Conservation (phyloP, 53 echinoderm and acorn worm genomes). For the Holothuria leucospilota region DNA sequence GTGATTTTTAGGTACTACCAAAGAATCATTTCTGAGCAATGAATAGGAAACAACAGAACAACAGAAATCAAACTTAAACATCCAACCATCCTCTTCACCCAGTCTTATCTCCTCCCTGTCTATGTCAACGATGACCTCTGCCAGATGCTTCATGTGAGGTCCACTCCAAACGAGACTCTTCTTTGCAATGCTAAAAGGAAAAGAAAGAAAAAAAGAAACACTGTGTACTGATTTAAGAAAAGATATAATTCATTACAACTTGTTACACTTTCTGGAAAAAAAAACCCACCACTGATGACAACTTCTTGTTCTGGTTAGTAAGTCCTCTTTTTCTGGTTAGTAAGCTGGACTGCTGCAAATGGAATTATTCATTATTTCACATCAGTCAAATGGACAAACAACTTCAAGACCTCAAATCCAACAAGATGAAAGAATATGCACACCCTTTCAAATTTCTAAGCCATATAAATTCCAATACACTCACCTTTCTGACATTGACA, state of each 20-base stretch:
- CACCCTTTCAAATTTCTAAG: no score
- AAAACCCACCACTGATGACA: no score
- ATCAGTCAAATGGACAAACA: neutral
- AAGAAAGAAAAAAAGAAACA: neutral
- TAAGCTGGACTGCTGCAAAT: no score
- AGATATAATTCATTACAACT: no score
- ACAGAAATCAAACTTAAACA: slow-evolving; percentile 46
- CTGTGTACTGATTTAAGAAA: no score
- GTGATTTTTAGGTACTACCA: neutral
- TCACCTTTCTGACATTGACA: slow-evolving; percentile 36
- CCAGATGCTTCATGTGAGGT: slow-evolving; percentile 74
- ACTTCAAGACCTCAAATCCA: neutral
- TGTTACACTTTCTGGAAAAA: no score
- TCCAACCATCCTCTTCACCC: slow-evolving; percentile 63
- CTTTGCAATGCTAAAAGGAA: slow-evolving; percentile 3
- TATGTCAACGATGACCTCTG: slow-evolving; percentile 83
- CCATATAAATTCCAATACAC: neutral
- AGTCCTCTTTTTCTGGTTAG: no score
- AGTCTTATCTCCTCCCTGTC: slow-evolving; percentile 85
- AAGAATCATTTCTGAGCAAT: neutral
- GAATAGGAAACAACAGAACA: slow-evolving; percentile 17
- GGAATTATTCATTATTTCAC: no score
- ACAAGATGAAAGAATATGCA: neutral
- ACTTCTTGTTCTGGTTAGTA: no score
- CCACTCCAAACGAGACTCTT: slow-evolving; percentile 80